phyloP scores from a whole-genome alignment of 2,113 vertebrate species.

The Chloropsis cyanopogon region DNA sequence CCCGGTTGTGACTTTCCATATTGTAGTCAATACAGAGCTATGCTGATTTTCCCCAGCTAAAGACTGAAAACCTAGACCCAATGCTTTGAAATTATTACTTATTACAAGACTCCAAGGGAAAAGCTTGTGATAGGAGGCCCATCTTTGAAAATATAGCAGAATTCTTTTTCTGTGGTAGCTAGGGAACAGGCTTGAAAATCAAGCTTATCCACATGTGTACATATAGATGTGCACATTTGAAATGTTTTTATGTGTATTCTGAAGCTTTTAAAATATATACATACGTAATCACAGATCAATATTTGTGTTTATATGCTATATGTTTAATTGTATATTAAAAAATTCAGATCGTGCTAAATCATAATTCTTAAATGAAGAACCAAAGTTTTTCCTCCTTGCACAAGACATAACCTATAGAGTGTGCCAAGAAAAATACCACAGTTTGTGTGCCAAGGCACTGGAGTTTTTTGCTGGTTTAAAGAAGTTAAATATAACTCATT shows the following conservation, averaged over 20 bases:
- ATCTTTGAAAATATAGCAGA: neutral
- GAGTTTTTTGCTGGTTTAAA: neutral
- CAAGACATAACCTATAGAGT: neutral
- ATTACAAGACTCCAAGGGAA: neutral
- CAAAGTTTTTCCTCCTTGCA: neutral
- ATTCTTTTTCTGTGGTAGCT: neutral
- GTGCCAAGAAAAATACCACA: slow-evolving; percentile 8
- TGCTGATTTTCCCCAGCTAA: neutral
- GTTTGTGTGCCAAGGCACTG: neutral
- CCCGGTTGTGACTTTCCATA: neutral
- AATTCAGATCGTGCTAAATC: neutral
- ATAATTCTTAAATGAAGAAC: neutral
- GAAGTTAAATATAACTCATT: slow-evolving; percentile 41
- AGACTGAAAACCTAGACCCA: neutral
- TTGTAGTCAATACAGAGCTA: neutral
- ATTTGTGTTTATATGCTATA: neutral
- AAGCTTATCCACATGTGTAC: neutral
- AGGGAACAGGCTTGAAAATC: neutral
- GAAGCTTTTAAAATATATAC: neutral
- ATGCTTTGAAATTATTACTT: neutral
- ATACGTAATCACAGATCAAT: neutral
- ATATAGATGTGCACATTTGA: neutral
- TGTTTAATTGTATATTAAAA: neutral
- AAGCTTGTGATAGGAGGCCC: neutral
- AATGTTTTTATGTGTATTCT: neutral